Percentiles rank a stretch among this genome's conserved stretches.
phyloP scores from a whole-genome alignment of 2,113 vertebrate genomes.

The Leiothrix lutea region DNA sequence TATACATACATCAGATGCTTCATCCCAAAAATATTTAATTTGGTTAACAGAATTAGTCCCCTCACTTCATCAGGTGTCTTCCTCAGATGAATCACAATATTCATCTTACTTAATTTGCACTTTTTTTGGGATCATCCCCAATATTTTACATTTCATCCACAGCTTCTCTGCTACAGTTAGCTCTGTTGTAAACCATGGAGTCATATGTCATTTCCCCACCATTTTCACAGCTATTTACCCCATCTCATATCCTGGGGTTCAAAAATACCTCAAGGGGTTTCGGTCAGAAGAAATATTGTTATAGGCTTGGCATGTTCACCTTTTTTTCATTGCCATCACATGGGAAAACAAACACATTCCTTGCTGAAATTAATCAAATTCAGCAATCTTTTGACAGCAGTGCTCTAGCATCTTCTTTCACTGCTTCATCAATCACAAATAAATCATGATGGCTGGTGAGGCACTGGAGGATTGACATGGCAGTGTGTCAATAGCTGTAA shows the following conservation, averaged over 20 bases:
- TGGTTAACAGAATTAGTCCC: neutral
- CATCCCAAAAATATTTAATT: neutral
- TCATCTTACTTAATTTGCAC: neutral
- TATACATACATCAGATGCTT: neutral
- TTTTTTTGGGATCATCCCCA: neutral
- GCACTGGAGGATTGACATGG: neutral
- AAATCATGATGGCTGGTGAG: neutral
- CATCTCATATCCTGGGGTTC: neutral
- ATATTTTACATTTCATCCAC: neutral
- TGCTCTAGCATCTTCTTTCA: slow-evolving; percentile 5
- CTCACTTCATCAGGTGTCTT: neutral
- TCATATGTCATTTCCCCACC: neutral
- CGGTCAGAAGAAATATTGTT: neutral
- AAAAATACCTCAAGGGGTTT: neutral
- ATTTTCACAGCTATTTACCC: neutral
- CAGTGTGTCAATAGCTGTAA: slow-evolving; percentile 8
- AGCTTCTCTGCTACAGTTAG: neutral
- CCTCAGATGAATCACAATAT: neutral
- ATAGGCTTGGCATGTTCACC: neutral
- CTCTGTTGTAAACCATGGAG: neutral
- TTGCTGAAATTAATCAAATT: slow-evolving; percentile 26
- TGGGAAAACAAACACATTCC: neutral
- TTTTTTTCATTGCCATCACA: neutral
- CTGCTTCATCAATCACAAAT: slow-evolving; percentile 50
- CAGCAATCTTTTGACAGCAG: neutral